Base-by-base conservation (phyloP, 2,888 invertebrate species). In the Hymenopus coronatus region DNA sequence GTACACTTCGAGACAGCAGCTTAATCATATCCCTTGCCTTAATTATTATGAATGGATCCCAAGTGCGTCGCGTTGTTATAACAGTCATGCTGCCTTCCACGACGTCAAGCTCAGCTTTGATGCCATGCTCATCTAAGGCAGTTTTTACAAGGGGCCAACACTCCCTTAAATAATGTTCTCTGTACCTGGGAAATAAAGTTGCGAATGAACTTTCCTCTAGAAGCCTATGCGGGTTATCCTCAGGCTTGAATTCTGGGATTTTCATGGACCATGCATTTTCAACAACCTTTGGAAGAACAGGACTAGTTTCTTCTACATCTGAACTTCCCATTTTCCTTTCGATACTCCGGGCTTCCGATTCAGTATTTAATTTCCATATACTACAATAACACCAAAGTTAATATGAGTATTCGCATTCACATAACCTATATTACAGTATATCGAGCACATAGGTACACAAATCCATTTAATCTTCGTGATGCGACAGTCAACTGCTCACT, bases 11-110 rank as follows among this genome's bases (percentile, higher is more conserved):
- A 0, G 99, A 97, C 92, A 99, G 93, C 3, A 99, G 94, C 93
- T 98, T 99, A 91, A 99, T 97, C 94, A 99, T 95, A 93, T 99
- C 99, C 90, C 99, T 95, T 0, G 99, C 98, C 94, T 99, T 99
- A 46, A 99, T 95, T 84, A 99, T 98, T 88, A 99, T 97, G 91
- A 97, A 99, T 0, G 99, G 99, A 94, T 99, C 99, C 98, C 98
- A 99, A 0, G 99, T 99, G 94, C 99, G 99, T 88, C 97, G 94
- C 0, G 99, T 99, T 0, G 99, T 99, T 93, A 95, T 95, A 0
- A 99, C 99, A 0, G 96, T 96, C 97, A 99, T 97, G 91, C 98
- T 98, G 83, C 99, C 96, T 94, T 99, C 99, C 8, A 99, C 95
- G 3, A 98, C 94, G 94, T 99, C 99, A 90, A 99, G 93, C 92